phyloP scores from a whole-genome alignment of 2,888 invertebrate species.

The Chirona hameri region DNA sequence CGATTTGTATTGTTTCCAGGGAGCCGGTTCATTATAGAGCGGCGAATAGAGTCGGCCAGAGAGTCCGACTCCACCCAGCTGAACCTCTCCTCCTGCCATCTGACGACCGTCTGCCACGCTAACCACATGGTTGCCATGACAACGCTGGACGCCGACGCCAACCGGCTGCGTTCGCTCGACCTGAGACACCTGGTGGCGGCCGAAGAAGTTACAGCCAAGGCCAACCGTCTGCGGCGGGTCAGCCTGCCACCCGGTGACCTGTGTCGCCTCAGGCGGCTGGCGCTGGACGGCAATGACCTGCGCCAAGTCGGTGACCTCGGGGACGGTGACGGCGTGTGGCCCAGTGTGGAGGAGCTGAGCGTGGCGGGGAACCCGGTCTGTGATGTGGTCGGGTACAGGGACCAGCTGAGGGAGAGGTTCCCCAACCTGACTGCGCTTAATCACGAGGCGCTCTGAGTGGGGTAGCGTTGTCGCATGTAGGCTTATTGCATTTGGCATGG shows the following conservation, averaged over 20 bases:
- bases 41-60: neutral
- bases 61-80: neutral
- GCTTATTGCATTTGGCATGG: no score
- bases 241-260: neutral
- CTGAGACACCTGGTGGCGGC: neutral
- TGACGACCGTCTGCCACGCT: neutral
- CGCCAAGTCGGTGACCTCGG: neutral
- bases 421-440: neutral
- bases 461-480: no score
- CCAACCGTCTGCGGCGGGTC: neutral
- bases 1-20: neutral
- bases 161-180: neutral
- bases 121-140: neutral
- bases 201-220: neutral
- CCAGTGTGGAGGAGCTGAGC: neutral
- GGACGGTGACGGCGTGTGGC: neutral
- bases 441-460: neutral
- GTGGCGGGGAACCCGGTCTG: neutral
- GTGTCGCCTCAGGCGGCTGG: neutral
- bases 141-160: neutral
- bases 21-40: neutral
- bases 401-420: neutral
- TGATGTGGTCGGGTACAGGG: neutral
- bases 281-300: neutral
- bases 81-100: neutral